Evolutionary conservation across 2,797 vertebrate species (phyloP).

Genomic region (Sebastolobus alascanus): DNA sequence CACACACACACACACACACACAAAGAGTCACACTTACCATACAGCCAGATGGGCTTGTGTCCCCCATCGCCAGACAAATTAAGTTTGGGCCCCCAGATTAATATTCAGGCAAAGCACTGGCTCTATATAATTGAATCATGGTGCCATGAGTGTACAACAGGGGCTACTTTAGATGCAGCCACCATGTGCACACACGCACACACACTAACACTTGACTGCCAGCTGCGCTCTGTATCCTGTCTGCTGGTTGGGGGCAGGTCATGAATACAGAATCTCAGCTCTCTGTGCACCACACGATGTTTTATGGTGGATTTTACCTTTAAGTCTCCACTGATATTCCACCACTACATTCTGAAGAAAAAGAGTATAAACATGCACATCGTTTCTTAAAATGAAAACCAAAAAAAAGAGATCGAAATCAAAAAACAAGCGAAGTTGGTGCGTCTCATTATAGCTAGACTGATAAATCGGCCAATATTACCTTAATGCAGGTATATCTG

Average conservation of each 20-base stretch:
- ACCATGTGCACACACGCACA: slow-evolving; percentile 37
- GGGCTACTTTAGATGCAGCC: slow-evolving; percentile 81
- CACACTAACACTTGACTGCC: slow-evolving; percentile 63
- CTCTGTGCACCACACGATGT: slow-evolving; percentile 39
- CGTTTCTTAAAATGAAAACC: background rate
- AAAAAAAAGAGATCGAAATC: background rate
- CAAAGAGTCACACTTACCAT: slow-evolving; percentile 62
- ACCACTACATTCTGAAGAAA: background rate
- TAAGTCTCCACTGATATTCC: background rate
- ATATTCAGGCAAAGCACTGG: slow-evolving; percentile 86
- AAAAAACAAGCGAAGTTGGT: background rate
- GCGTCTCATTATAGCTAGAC: background rate
- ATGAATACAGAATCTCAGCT: slow-evolving; percentile 65
- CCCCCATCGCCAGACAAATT: slow-evolving; percentile 84
- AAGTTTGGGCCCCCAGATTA: slow-evolving; percentile 84
- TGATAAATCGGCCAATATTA: background rate
- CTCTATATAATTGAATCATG: slow-evolving; percentile 84
- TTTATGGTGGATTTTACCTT: slow-evolving; percentile 40
- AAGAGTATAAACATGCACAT: background rate
- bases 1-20: slow-evolving; percentile 35
- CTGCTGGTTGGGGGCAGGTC: slow-evolving; percentile 62
- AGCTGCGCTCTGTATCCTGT: slow-evolving; percentile 73
- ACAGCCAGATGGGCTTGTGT: slow-evolving; percentile 80
- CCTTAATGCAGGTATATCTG: background rate
- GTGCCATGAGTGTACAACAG: slow-evolving; percentile 82